Evolutionary conservation across 92 coral and sea anemone species (phyloP).

Genomic region (Zoanthus sociatus): DNA sequence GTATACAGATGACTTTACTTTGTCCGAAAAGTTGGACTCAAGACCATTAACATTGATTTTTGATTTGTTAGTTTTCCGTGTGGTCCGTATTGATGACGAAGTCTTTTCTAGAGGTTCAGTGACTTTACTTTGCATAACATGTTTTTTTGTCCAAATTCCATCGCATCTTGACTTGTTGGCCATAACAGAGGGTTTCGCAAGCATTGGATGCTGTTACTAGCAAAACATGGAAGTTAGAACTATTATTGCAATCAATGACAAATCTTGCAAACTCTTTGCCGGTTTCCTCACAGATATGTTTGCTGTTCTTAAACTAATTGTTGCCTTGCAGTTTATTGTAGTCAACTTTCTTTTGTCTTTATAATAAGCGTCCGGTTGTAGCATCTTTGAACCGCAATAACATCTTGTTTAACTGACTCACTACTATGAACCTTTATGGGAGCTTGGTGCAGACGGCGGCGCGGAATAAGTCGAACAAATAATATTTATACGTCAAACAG

Average conservation of each 20-base stretch:
- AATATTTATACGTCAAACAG: not conserved
- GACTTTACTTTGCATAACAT: not conserved
- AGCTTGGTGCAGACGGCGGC: not conserved
- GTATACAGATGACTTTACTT: not conserved
- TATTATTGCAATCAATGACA: not conserved
- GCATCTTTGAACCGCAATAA: not conserved
- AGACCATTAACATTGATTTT: not conserved
- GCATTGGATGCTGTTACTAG: not conserved
- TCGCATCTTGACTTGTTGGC: not conserved
- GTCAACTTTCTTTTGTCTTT: not conserved
- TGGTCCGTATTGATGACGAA: not conserved
- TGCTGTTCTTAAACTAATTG: not conserved
- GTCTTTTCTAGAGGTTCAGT: not conserved
- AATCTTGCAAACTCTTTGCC: not conserved
- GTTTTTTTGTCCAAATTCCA: not conserved
- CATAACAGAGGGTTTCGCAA: not conserved
- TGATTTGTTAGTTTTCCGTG: not conserved
- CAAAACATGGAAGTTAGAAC: no score
- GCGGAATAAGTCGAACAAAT: not conserved
- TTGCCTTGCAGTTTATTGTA: not conserved
- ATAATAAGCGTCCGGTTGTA: not conserved
- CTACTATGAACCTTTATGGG: not conserved
- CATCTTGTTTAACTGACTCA: not conserved
- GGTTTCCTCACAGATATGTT: not conserved
- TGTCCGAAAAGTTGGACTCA: not conserved